Percentiles rank a stretch among this genome's conserved stretches.
Conservation (phyloP, 1,140 invertebrate genomes). For the Cryptotermes secundus region DNA sequence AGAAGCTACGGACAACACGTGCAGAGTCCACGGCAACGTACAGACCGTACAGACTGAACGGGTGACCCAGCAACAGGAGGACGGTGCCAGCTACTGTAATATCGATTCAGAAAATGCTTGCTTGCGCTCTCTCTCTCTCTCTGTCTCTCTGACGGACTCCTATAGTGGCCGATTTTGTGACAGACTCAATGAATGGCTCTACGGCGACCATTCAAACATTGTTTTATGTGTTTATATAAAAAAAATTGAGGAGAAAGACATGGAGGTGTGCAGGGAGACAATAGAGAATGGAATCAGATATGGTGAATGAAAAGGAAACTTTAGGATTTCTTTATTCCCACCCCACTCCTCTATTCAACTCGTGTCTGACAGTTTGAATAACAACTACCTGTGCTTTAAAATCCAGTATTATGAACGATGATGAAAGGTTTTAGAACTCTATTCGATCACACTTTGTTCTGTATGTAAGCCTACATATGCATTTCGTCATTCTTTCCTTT, state of each 20-base stretch:
- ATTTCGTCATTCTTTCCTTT: no score
- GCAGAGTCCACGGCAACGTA: background rate
- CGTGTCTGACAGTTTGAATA: background rate
- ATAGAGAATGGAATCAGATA: background rate
- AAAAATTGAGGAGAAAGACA: background rate
- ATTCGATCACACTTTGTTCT: no score
- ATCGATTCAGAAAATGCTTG: background rate
- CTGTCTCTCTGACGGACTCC: background rate
- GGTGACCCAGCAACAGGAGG: background rate
- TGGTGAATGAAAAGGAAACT: background rate
- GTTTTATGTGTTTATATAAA: background rate
- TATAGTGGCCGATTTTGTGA: background rate
- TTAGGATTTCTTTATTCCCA: background rate
- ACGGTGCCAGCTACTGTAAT: background rate
- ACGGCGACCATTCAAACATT: background rate
- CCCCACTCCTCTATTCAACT: background rate
- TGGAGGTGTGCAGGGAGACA: background rate
- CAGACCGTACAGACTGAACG: background rate
- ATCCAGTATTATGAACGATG: no score
- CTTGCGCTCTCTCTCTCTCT: background rate
- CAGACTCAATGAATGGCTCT: background rate
- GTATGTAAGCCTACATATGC: no score
- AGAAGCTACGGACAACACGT: background rate
- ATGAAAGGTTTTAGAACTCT: no score
- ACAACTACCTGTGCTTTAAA: no score